Base-by-base conservation (phyloP, 1,140 invertebrate genomes). In the Holcopasites calliopsidis region DNA sequence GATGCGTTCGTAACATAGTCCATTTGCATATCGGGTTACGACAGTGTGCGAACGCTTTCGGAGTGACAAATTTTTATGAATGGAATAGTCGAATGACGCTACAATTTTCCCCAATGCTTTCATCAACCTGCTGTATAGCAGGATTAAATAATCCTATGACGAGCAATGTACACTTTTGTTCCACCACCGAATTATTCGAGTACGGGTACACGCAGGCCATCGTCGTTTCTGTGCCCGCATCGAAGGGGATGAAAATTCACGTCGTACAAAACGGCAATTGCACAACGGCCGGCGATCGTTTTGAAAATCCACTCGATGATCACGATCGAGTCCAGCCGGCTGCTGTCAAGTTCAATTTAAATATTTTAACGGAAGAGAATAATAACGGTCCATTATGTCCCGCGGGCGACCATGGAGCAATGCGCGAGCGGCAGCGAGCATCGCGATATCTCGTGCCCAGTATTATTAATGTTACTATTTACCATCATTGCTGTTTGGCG, bases 401-500 rank as follows among this genome's bases (percentile, higher is more conserved):
- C 28, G 18, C 28, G 38, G 60, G 18, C 60, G 26, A 33, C 31
- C 8, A n/a, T n/a, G 18, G 61, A 61, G 44, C 55, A 38, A 40
- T 42, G 50, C 31, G 28, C 3, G 33, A n/a, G 44, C 40, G 33
- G 57, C 58, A 77, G 61, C 49, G 65, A 3, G 10, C 49, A 33
- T 52, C 66, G 77, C 44, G 65, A 49, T 82, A 82, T 71, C 80
- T n/a, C n/a, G n/a, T n/a, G 68, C 49, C 77, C 57, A 54, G 49
- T 52, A 60, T 82, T 83, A 82, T 83, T 83, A 83, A 83, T 83
- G 82, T 82, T 83, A 76, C 71, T 82, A 83, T 82, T 83, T 83
- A 78, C 81, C 71, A 82, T 72, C 69, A 65, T 38, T 60, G 69
- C 71, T 71, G 76, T 47, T 76, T 77, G 76, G 65, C 79, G 77